Conservation (phyloP, 2,888 invertebrate genomes). For the Tuta absoluta region DNA sequence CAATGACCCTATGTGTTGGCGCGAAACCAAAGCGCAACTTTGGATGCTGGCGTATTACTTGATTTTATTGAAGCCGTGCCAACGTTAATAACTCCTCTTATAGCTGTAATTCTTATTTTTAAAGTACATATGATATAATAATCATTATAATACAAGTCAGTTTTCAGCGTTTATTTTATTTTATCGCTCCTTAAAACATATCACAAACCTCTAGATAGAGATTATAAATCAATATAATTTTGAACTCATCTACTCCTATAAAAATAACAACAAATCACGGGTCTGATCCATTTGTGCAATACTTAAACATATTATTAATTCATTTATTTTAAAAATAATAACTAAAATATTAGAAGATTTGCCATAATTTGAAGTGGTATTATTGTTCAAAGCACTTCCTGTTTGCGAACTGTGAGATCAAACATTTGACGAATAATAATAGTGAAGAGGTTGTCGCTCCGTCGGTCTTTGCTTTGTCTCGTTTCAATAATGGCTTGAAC, state of each 20-base stretch:
- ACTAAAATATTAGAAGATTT: neutral
- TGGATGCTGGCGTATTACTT: neutral
- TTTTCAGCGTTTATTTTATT: too few species aligned
- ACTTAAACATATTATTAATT: neutral
- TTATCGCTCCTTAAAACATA: too few species aligned
- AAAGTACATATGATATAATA: neutral
- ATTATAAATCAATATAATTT: too few species aligned
- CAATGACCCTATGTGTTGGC: slow-evolving; percentile 53
- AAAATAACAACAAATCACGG: too few species aligned
- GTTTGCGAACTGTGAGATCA: neutral
- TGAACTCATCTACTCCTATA: too few species aligned
- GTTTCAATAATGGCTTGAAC: slow-evolving; percentile 17
- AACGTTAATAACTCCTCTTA: slow-evolving; percentile 23
- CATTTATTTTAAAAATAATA: neutral
- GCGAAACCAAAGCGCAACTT: slow-evolving; percentile 42
- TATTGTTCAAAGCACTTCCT: slow-evolving; percentile 6
- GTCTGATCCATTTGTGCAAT: too few species aligned
- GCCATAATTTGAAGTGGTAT: neutral
- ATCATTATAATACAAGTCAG: neutral
- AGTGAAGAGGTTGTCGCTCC: slow-evolving; percentile 21
- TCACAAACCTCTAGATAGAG: too few species aligned
- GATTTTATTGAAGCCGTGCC: slow-evolving; percentile 46
- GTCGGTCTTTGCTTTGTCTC: slow-evolving; percentile 24
- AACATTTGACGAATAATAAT: neutral
- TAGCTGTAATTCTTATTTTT: neutral